Evolutionary conservation across 2,797 vertebrate genomes (phyloP).

Genomic region (Gambusia yucatana): DNA sequence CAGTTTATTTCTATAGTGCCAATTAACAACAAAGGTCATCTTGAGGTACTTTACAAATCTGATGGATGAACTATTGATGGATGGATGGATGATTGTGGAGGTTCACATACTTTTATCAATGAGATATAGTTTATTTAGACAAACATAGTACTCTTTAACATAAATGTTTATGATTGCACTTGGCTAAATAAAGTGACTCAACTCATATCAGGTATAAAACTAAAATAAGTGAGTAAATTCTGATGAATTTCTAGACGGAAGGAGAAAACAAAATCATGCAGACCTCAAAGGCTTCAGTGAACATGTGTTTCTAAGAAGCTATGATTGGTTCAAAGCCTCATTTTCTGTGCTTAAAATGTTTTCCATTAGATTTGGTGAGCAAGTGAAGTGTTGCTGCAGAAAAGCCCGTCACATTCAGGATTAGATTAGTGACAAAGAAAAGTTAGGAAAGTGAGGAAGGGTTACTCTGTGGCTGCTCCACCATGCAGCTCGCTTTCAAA

Average conservation of each 20-base stretch:
- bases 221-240: background rate
- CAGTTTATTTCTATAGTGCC: background rate
- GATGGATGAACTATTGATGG: too few relatives aligned
- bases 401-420: background rate
- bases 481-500: slow-evolving; percentile 19
- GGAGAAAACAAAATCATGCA: background rate
- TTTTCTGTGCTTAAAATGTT: slow-evolving; percentile 41
- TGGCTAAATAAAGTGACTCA: background rate
- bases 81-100: background rate
- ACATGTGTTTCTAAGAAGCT: background rate
- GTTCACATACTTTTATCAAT: background rate
- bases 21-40: too few relatives aligned
- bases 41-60: too few relatives aligned
- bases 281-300: background rate
- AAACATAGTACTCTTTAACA: background rate
- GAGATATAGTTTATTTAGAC: background rate
- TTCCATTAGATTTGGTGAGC: slow-evolving; percentile 20
- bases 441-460: slow-evolving; percentile 5
- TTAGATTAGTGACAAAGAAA: slow-evolving; percentile 28
- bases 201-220: background rate
- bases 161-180: too few relatives aligned
- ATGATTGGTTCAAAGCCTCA: background rate
- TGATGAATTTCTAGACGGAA: background rate
- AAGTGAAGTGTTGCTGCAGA: slow-evolving; percentile 42
- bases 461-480: slow-evolving; percentile 24